phyloP scores from a whole-genome alignment of 1,140 invertebrate species.

The Paraescarpia echinospica region DNA sequence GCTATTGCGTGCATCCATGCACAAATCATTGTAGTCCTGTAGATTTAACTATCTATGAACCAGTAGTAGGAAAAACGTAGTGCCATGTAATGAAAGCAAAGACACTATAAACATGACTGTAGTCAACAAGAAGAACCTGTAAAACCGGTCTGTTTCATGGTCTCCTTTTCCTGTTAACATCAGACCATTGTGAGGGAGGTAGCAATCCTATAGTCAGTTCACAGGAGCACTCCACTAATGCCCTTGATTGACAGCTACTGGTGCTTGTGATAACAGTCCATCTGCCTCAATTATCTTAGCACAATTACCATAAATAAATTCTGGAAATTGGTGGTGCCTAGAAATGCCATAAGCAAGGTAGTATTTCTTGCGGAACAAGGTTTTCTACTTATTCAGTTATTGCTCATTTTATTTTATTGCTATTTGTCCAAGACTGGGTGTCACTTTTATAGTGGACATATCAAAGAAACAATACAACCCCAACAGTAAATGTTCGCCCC shows the following conservation, averaged over 20 bases:
- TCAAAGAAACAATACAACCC: not conserved
- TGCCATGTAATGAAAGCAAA: not conserved
- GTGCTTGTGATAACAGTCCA: not conserved
- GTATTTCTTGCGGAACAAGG: not conserved
- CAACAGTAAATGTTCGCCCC: too few relatives aligned
- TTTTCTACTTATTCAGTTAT: not conserved
- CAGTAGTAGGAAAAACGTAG: not conserved
- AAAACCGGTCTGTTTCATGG: not conserved
- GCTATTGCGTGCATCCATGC: not conserved
- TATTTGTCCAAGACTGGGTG: too few relatives aligned
- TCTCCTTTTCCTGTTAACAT: not conserved
- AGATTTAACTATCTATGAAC: not conserved
- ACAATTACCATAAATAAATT: not conserved
- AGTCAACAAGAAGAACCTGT: not conserved
- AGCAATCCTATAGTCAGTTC: not conserved
- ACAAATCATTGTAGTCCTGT: not conserved
- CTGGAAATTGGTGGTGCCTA: not conserved
- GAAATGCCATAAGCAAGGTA: not conserved
- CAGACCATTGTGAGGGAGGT: not conserved
- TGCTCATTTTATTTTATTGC: too few relatives aligned
- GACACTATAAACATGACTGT: not conserved
- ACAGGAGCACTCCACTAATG: not conserved
- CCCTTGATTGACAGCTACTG: not conserved
- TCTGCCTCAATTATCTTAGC: not conserved
- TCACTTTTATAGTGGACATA: not conserved